These are phyloP conservation scores for Bombus waltoni DNA, from an alignment of 1,140 invertebrate species.

Conservation along the genomic window DNA sequence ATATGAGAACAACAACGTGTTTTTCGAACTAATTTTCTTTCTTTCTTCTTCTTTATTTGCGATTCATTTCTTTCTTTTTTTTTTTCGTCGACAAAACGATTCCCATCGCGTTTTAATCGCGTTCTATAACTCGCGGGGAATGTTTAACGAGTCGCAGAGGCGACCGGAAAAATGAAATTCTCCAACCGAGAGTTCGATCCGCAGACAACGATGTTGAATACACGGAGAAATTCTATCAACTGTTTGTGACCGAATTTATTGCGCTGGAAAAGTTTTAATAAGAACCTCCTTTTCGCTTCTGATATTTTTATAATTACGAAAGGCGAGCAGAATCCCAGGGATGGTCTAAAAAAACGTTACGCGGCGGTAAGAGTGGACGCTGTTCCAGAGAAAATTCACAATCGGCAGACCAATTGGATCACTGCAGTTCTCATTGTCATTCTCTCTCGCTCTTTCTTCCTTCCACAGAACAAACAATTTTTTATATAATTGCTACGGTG, in stretches of 20 bases:
- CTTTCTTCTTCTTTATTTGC: background rate
- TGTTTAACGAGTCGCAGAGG: background rate
- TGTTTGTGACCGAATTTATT: background rate
- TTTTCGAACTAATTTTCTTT: background rate
- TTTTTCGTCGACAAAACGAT: background rate
- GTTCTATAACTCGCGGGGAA: background rate
- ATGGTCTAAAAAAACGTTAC: background rate
- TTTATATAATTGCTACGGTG: background rate
- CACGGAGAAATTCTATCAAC: background rate
- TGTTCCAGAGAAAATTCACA: background rate
- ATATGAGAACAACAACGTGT: background rate
- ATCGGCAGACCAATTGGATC: background rate
- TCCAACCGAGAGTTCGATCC: background rate
- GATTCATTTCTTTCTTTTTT: background rate
- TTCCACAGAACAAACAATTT: background rate
- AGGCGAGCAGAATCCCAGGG: background rate
- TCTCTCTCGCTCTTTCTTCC: background rate
- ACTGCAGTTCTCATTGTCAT: too few species aligned
- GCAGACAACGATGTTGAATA: background rate
- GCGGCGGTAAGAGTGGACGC: background rate
- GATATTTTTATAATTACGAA: background rate
- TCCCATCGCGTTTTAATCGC: background rate
- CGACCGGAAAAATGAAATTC: background rate
- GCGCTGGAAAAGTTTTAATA: conserved; percentile 8
- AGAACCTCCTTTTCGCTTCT: background rate